A percentile compares a stretch with the other conserved stretches of the same genome.
phyloP scores from a whole-genome alignment of 2,888 invertebrate species.

The Aproaerema taeniolella region DNA sequence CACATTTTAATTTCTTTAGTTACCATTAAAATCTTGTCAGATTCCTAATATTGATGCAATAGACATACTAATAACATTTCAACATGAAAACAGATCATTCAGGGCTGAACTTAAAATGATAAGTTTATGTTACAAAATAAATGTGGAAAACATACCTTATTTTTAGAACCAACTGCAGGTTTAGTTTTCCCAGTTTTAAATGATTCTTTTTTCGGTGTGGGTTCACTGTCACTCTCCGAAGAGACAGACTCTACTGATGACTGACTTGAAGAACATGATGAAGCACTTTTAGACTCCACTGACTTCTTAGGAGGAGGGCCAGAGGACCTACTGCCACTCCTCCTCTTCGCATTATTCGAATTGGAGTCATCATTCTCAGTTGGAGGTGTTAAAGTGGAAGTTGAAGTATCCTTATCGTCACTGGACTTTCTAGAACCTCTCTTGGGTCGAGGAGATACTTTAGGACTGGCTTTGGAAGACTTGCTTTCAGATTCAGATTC shows the following conservation, averaged over 20 bases:
- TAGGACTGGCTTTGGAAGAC: slow-evolving; percentile 44
- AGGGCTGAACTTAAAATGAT: too few species aligned
- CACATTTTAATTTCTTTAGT: too few species aligned
- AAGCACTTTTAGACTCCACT: slow-evolving; percentile 58
- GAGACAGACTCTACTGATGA: slow-evolving; percentile 65
- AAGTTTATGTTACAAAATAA: too few species aligned
- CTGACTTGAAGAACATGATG: slow-evolving; percentile 66
- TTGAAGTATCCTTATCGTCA: slow-evolving; percentile 47
- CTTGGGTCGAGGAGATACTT: slow-evolving; percentile 48
- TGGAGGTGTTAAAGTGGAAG: slow-evolving; percentile 32
- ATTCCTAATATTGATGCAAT: too few species aligned
- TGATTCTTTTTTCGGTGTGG: slow-evolving; percentile 47
- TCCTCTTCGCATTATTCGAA: slow-evolving; percentile 44
- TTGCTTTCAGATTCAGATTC: slow-evolving; percentile 63
- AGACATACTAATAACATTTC: too few species aligned
- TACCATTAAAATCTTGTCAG: too few species aligned
- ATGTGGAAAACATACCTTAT: slow-evolving; percentile 8
- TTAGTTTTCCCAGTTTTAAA: slow-evolving; percentile 57
- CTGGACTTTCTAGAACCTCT: slow-evolving; percentile 55
- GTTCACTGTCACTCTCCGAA: slow-evolving; percentile 60
- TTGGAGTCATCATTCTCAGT: slow-evolving; percentile 51
- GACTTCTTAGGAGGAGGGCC: slow-evolving; percentile 63
- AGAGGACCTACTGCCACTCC: slow-evolving; percentile 47
- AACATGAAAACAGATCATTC: too few species aligned
- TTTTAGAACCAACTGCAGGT: slow-evolving; percentile 38